Evolutionary conservation across 2,113 vertebrate species (phyloP), one percentile per base, ranked within the genome.

Genomic region (Thermophis baileyi): DNA sequence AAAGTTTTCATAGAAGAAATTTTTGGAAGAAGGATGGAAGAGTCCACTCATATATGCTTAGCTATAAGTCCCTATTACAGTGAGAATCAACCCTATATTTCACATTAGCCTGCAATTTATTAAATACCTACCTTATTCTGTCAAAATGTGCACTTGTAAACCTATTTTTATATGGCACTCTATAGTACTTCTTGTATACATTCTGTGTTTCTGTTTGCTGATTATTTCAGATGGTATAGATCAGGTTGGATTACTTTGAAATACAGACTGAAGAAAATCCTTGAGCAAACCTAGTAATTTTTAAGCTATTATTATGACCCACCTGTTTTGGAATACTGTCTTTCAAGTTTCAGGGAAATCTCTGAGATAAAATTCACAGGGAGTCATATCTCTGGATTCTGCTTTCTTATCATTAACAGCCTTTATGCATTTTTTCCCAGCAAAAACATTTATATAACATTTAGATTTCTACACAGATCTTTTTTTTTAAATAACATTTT

Each of bases 321-420:
- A 22, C 35, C 18, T 89, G 69, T 54, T 55, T 27, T 85, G 50
- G 30, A 87, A 54, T 54, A 54, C 25, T 22, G 18, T 24, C 49
- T 22, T 92, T 87, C 85, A 60, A 35, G 51, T 55, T 20, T 27
- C 7, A 49, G 14, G 12, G 51, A 88, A 55, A 30, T 22, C 12
- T 81, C 18, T 88, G 30, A 47, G 12, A 81, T 89, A 81, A 91
- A 88, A 85, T 35, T 85, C 63, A 49, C 18, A 24, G 16, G 11
- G 20, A 49, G 60, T 24, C 30, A 30, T 49, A 16, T 69, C 4
- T 22, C 3, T n/a, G 8, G 81, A 87, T 63, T 90, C n/a, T 92
- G 88, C 53, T 92, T 93, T 90, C 92, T 91, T 90, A 51, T 63
- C 93, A 27, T 63, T 40, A 50, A 55, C 95, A 74, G 14, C 14